Conservation (phyloP, 2,888 invertebrate genomes). For the Mimas tiliae region DNA sequence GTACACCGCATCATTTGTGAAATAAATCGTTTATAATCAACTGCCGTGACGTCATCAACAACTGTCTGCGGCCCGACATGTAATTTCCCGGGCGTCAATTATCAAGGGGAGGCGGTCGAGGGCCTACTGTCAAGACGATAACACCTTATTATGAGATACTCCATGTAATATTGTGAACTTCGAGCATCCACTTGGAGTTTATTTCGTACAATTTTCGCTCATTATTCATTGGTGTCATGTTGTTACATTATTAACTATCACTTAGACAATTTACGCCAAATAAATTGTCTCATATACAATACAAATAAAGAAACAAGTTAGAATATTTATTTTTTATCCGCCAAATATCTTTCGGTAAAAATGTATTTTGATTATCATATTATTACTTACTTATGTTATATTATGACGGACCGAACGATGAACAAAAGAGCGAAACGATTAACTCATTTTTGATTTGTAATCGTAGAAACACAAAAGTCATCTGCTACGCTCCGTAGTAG, state of each 20-base stretch:
- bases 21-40: constrained; percentile 84
- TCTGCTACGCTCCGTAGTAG: constrained; percentile 9
- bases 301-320: neutral
- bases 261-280: neutral
- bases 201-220: constrained; percentile 6
- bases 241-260: neutral
- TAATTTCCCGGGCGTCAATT: constrained; percentile 84
- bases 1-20: constrained; percentile 60
- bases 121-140: constrained; percentile 71
- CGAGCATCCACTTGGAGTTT: constrained; percentile 29
- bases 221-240: constrained; percentile 12
- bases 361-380: too few species aligned
- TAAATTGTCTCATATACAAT: too few species aligned
- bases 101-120: constrained; percentile 73
- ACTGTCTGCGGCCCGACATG: constrained; percentile 81
- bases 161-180: constrained; percentile 41
- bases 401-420: too few species aligned
- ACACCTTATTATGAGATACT: constrained; percentile 63
- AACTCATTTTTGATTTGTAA: too few species aligned
- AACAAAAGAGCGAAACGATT: too few species aligned
- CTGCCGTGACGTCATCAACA: constrained; percentile 81
- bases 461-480: neutral
- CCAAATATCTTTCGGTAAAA: too few species aligned
- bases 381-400: too few species aligned
- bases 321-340: neutral